Evolutionary conservation across 2,797 vertebrate species (phyloP), one percentile per base, ranked within the genome.

Genomic region (Ambastaia sidthimunki): DNA sequence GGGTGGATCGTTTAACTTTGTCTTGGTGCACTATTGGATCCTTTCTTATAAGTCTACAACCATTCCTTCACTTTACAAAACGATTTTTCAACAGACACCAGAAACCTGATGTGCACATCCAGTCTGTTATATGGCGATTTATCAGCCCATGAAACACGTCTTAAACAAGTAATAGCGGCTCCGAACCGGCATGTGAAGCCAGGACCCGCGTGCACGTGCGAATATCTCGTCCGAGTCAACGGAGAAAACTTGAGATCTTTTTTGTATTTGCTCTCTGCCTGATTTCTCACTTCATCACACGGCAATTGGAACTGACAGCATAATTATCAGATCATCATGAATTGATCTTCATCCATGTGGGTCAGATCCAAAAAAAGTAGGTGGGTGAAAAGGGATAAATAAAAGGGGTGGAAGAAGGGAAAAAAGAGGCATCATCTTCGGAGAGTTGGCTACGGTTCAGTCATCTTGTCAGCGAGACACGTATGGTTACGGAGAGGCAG

Each of bases 301-400:
- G 76, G 76, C 84, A 88, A 93, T 93, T 93, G 92, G 93, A 93
- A 93, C 89, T 93, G 93, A 94, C 93, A 93, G 91, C 83, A 86
- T 92, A 93, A 94, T 94, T 94, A 93, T 93, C 91, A 91, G 93
- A 93, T 94, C 92, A 94, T 92, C 91, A 91, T 88, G 89, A 94
- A 94, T 90, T 92, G 92, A 94, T 93, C 90, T 89, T 88, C 91
- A 91, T 92, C 91, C 92, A 90, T 92, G 90, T 91, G 91, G 91
- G 82, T 86, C 87, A 86, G 83, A 55, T 86, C 80, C 83, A 82
- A 76, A 80, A 83, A 71, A 71, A 77, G 74, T 80, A 83, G 69
- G 80, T 65, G 82, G 71, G 67, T 67, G 71, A 50, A 65, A 70
- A 28, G 15, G 67, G 74, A 76, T 80, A 72, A 77, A 71, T 76